Evolutionary conservation across 2,888 invertebrate species (phyloP).

Genomic region (Eupithecia abbreviata): DNA sequence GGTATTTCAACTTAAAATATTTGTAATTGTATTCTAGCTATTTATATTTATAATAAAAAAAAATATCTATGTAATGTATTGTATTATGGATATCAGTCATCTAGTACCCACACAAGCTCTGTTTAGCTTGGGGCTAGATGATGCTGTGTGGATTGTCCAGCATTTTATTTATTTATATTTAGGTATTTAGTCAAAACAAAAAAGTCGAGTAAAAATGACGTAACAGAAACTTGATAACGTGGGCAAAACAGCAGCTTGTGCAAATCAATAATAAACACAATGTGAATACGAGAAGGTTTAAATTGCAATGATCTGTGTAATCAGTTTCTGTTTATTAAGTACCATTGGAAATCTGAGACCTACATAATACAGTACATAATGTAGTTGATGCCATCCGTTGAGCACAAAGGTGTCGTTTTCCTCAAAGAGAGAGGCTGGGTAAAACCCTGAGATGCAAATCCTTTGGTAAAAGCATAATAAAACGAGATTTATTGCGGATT

Average conservation of each 20-base stretch:
- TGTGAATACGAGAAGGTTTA: not conserved
- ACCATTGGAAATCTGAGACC: not conserved
- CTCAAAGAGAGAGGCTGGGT: slow-evolving; percentile 2
- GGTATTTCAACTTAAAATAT: no score
- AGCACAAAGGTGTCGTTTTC: not conserved
- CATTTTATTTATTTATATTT: no score
- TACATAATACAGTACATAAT: no score
- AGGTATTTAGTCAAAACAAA: not conserved
- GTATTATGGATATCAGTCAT: no score
- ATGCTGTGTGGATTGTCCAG: no score
- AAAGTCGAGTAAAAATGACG: not conserved
- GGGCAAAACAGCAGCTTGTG: not conserved
- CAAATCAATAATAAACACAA: not conserved
- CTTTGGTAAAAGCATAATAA: not conserved
- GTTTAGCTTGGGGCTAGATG: no score
- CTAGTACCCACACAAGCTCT: no score
- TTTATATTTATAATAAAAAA: no score
- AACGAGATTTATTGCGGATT: not conserved
- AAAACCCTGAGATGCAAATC: not conserved
- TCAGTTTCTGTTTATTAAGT: not conserved
- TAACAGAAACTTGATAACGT: not conserved
- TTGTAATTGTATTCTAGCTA: no score
- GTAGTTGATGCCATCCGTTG: not conserved
- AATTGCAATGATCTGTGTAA: not conserved
- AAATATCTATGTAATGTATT: no score